phyloP scores from a whole-genome alignment of 2,113 vertebrate species.

The Myanophis thanlyinensis region DNA sequence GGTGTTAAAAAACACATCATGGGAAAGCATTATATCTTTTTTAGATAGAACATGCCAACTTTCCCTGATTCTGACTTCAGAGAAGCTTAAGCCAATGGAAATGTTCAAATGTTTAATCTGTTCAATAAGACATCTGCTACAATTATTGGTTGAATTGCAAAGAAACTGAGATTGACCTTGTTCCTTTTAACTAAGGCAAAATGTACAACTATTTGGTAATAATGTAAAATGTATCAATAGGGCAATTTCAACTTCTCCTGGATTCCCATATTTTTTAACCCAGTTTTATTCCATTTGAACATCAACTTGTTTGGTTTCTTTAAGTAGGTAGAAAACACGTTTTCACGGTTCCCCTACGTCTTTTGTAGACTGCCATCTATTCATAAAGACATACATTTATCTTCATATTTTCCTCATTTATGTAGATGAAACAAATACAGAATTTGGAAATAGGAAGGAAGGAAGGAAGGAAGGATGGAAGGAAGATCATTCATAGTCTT shows the following conservation, averaged over 20 bases:
- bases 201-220: not conserved
- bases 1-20: not conserved
- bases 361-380: not conserved
- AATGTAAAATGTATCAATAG: not conserved
- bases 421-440: not conserved
- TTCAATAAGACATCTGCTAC: not conserved
- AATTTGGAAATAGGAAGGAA: not conserved
- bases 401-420: not conserved
- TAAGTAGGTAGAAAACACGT: not conserved
- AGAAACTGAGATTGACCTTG: conserved; percentile 6
- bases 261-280: not conserved
- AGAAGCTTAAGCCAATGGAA: conserved; percentile 5
- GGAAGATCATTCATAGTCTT: not conserved
- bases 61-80: not conserved
- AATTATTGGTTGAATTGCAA: not conserved
- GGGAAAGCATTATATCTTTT: not conserved
- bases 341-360: not conserved
- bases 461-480: not conserved
- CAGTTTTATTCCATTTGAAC: not conserved
- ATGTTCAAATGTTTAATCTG: not conserved
- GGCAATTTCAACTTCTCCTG: not conserved
- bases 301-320: not conserved
- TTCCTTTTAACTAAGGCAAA: not conserved
- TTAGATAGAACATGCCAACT: not conserved
- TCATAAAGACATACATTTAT: not conserved